A percentile compares a stretch with the other conserved stretches of the same genome.
phyloP scores from a whole-genome alignment of 2,113 vertebrate genomes.

The Otis tarda region DNA sequence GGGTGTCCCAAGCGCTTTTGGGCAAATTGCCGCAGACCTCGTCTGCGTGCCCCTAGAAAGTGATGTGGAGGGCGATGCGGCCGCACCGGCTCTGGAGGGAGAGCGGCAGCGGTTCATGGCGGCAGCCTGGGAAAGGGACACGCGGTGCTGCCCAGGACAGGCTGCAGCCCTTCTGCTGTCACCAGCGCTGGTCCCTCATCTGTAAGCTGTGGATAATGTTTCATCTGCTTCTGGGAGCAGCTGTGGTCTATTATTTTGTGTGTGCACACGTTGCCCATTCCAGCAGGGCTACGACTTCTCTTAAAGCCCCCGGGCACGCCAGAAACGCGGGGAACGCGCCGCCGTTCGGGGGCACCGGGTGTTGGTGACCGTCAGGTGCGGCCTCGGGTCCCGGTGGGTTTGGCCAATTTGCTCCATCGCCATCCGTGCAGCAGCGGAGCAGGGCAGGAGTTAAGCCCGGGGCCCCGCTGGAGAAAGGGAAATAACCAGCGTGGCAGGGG shows the following conservation, averaged over 20 bases:
- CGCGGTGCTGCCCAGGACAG: fast-evolving
- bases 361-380: neutral
- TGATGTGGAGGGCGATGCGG: neutral
- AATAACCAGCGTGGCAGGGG: neutral
- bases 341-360: fast-evolving
- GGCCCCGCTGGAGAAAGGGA: neutral
- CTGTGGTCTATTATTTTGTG: neutral
- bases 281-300: neutral
- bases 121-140: fast-evolving
- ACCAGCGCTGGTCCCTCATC: neutral
- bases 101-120: fast-evolving
- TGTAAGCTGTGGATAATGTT: fast-evolving
- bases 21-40: neutral
- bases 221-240: neutral
- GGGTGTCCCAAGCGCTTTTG: fast-evolving
- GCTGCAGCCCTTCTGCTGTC: neutral
- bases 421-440: fast-evolving
- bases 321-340: fast-evolving
- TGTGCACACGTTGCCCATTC: neutral
- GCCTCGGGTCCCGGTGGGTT: fast-evolving
- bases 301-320: neutral
- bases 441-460: neutral
- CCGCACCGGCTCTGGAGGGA: neutral
- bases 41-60: fast-evolving
- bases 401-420: neutral